Percentiles rank a stretch among this genome's conserved stretches.
Conservation (phyloP, 2,797 vertebrate genomes). For the Argentina silus region DNA sequence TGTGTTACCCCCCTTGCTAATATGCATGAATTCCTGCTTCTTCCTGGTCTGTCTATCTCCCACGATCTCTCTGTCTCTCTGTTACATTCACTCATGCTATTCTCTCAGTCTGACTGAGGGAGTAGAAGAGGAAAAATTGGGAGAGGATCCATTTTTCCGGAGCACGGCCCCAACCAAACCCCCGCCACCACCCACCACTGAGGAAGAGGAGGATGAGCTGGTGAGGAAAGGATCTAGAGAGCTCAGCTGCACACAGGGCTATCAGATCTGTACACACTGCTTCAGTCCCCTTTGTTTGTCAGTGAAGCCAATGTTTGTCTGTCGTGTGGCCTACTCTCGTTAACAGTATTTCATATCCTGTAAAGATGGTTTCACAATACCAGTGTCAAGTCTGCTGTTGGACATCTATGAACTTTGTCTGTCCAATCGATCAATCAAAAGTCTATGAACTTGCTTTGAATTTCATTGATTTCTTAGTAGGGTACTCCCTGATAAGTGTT, state of each 20-base stretch:
- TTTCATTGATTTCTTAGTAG: neutral
- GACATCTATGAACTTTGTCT: neutral
- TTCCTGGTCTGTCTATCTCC: conserved; percentile 2
- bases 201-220: conserved; percentile 94
- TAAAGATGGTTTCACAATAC: neutral
- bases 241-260: conserved; percentile 4
- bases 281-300: conserved; percentile 5
- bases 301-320: neutral
- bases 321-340: no score
- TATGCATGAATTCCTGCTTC: conserved; percentile 17
- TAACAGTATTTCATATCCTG: neutral
- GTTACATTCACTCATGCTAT: conserved; percentile 33
- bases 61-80: neutral
- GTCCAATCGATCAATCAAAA: neutral
- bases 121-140: conserved; percentile 61
- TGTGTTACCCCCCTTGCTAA: conserved; percentile 17
- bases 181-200: conserved; percentile 66
- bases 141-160: conserved; percentile 70
- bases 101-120: conserved; percentile 70
- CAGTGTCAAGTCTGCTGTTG: neutral
- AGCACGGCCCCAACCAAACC: conserved; percentile 53
- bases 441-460: neutral
- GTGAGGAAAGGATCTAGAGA: conserved; percentile 75
- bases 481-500: neutral
- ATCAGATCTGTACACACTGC: conserved; percentile 30